Base-by-base conservation (phyloP, 2,888 invertebrate species). In the Serrognathus titanus region DNA sequence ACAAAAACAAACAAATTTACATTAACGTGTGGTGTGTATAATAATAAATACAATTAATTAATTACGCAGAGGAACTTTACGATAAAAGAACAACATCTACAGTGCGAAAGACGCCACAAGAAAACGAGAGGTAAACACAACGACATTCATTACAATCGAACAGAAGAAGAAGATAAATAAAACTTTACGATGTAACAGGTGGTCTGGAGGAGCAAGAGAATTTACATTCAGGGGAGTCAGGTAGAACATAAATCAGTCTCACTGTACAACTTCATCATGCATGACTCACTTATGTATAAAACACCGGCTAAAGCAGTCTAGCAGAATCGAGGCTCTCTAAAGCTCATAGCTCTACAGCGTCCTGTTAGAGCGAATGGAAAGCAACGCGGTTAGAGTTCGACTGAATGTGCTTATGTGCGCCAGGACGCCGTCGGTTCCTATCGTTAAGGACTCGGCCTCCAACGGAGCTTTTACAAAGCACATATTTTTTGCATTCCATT, bases 361-460 rank as follows among this genome's bases (percentile, higher is more conserved):
- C 16, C 43, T 43, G 43, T 16, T 20, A 43, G 43, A 20, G 43
- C 43, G 12, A 16, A 43, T 43, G 43, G 43, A 43, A 43, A 43
- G 43, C 43, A 16, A 13, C 43, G 43, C 43, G 43, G 43, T 43
- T 43, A 43, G 43, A 43, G 20, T 43, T 43, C 16, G 12, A 43
- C 43, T 43, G 43, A 20, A 43, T 16, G 43, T 11, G 43, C 12
- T 20, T 43, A 43, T 43, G 20, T 13, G 43, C 43, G 20, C 20
- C 43, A 2, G 43, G 43, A 43, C 20, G 43, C 12, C 20, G 43
- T 43, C 43, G 43, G 43, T 16, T 2, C 43, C 43, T 20, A 43
- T 43, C 43, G 43, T 43, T 43, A 43, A 43, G 20, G 43, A 43
- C n/a, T 43, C 43, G 43, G 43, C 43, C 43, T 43, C 43, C 43